These are phyloP conservation scores for Drosophila bocqueti DNA, from an alignment of 1,140 invertebrate species.

Conservation along the genomic window DNA sequence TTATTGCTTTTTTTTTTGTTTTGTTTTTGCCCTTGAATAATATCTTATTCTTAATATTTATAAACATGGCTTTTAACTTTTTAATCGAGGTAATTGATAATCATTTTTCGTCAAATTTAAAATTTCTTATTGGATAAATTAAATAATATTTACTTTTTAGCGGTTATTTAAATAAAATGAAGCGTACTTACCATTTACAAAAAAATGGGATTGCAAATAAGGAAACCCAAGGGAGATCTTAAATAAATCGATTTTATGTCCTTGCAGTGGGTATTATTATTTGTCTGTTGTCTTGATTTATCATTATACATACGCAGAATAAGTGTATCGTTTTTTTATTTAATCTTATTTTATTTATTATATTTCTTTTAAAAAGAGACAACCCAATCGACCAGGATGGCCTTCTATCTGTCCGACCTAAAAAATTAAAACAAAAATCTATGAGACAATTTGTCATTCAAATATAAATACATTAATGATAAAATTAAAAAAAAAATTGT, in stretches of 20 bases:
- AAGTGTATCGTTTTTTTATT: neutral
- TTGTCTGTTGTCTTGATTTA: constrained; percentile 6
- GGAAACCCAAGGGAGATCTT: neutral
- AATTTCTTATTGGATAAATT: neutral
- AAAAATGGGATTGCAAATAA: neutral
- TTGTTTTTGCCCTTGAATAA: neutral
- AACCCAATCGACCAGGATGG: neutral
- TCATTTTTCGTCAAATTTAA: neutral
- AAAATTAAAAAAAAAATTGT: no score
- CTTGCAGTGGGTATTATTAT: constrained; percentile 18
- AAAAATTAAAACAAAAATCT: neutral
- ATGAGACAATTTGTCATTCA: no score
- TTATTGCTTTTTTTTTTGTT: neutral
- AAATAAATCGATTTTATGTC: neutral
- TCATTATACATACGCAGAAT: neutral
- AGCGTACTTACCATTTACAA: neutral
- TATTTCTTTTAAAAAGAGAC: neutral
- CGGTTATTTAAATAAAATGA: neutral
- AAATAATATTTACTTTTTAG: no score
- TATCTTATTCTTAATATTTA: neutral
- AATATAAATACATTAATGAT: no score
- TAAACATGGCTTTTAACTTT: neutral
- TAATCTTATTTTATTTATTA: neutral
- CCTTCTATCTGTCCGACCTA: neutral
- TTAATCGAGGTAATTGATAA: constrained; percentile 3